Conservation (phyloP, 2,797 vertebrate genomes). For the Lophotriccus pileatus region DNA sequence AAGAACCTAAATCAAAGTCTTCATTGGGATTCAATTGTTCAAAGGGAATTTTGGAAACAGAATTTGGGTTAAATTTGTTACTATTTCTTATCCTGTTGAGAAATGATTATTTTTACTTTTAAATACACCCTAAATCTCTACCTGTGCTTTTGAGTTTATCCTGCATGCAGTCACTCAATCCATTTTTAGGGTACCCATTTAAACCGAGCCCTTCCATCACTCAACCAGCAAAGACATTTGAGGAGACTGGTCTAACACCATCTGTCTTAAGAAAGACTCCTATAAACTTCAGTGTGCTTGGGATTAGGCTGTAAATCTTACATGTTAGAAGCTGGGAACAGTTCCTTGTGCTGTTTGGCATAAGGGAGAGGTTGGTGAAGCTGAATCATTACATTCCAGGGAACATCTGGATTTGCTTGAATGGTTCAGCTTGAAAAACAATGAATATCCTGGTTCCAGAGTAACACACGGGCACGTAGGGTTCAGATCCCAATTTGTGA, state of each 20-base stretch:
- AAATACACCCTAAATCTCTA: not conserved
- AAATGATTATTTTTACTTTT: not conserved
- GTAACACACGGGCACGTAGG: not conserved
- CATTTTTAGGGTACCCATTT: not conserved
- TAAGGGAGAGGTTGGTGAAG: not conserved
- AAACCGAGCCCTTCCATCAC: not conserved
- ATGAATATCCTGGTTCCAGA: not conserved
- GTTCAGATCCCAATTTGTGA: not conserved
- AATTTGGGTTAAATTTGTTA: not conserved
- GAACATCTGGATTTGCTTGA: not conserved
- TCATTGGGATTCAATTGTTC: not conserved
- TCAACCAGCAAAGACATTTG: not conserved
- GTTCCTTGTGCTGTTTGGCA: not conserved
- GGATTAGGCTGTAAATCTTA: not conserved
- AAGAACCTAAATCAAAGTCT: not conserved
- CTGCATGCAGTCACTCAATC: not conserved
- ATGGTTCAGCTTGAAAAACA: not conserved
- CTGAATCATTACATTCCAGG: not conserved
- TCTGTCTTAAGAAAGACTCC: not conserved
- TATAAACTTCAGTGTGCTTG: not conserved
- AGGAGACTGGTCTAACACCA: not conserved
- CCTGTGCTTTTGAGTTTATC: not conserved
- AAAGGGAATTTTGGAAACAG: not conserved
- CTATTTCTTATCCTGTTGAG: not conserved
- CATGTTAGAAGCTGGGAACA: not conserved